Conservation (phyloP, 2,113 vertebrate species). For the Varanus salvator region DNA sequence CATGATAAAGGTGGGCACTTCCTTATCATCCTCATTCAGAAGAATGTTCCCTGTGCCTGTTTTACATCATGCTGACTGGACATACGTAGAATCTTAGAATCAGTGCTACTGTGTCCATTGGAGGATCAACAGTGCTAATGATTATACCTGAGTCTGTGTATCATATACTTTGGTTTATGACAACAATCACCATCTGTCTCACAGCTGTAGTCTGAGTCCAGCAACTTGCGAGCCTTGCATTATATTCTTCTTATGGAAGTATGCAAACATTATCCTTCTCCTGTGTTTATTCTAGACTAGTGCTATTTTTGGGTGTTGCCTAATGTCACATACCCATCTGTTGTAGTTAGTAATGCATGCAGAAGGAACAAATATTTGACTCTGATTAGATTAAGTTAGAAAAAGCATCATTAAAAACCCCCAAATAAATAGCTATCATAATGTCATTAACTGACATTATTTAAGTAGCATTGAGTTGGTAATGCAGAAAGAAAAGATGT, state of each 20-base stretch:
- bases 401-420: constrained; percentile 48
- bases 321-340: constrained; percentile 47
- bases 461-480: constrained; percentile 42
- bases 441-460: constrained; percentile 40
- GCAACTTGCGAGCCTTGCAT: background rate
- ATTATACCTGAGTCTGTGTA: background rate
- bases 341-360: constrained; percentile 59
- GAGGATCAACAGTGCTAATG: background rate
- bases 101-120: background rate
- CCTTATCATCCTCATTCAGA: background rate
- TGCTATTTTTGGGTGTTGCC: constrained; percentile 53
- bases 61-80: background rate
- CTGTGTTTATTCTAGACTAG: constrained; percentile 53
- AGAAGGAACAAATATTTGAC: constrained; percentile 66
- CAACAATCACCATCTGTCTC: constrained; percentile 41
- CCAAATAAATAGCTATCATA: constrained; percentile 43
- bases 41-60: background rate
- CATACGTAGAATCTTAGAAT: background rate
- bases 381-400: constrained; percentile 62
- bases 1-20: too few relatives aligned
- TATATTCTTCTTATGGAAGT: constrained; percentile 12
- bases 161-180: background rate
- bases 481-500: constrained; percentile 27
- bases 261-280: constrained; percentile 55
- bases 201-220: constrained; percentile 38